A percentile compares a stretch with the other conserved stretches of the same genome.
Conservation (phyloP, 92 coral and sea anemone species). For the Porites divaricata region DNA sequence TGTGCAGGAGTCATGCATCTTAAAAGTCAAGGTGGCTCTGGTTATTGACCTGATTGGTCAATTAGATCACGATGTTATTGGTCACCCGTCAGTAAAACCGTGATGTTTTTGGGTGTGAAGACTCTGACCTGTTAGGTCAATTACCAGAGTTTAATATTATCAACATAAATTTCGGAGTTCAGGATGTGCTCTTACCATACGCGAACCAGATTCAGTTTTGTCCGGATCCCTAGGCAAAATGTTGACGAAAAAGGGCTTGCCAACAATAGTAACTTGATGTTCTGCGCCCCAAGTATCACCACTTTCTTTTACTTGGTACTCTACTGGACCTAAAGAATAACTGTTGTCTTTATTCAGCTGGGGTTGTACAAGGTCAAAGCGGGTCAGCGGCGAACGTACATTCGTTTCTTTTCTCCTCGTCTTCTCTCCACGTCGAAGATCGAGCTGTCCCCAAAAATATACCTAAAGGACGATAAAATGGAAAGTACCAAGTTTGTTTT, state of each 20-base stretch:
- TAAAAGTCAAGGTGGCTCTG: too few relatives aligned
- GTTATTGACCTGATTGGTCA: too few relatives aligned
- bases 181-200: conserved; percentile 2
- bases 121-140: too few relatives aligned
- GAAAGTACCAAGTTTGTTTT: neutral
- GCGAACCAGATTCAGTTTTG: conserved; percentile 4
- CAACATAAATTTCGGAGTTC: neutral
- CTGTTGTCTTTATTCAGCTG: neutral
- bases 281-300: conserved; percentile 23
- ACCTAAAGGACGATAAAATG: conserved; percentile 35
- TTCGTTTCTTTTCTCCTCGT: neutral
- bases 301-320: conserved; percentile 25
- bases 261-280: conserved; percentile 47
- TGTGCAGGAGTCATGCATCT: too few relatives aligned
- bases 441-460: conserved; percentile 84
- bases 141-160: too few relatives aligned
- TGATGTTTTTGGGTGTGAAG: too few relatives aligned
- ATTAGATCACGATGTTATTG: too few relatives aligned
- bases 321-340: neutral
- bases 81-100: too few relatives aligned
- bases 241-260: conserved; percentile 53
- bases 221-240: conserved; percentile 30
- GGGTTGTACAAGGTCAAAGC: neutral
- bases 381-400: neutral
- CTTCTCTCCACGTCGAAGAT: conserved; percentile 58